These are phyloP conservation scores for Exocentrus adspersus DNA, from an alignment of 2,888 invertebrate genomes.

Conservation along the genomic window DNA sequence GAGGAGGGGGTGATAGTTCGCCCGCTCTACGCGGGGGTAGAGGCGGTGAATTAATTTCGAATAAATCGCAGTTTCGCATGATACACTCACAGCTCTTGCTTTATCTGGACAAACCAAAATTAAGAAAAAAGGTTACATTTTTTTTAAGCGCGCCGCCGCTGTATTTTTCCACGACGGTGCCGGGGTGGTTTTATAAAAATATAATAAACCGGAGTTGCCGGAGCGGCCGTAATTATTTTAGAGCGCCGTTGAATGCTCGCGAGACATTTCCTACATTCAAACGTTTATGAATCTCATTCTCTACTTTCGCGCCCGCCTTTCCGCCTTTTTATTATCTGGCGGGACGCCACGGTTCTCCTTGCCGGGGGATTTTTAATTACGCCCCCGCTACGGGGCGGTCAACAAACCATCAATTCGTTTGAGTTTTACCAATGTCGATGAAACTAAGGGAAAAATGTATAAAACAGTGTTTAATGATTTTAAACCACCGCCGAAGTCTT, in stretches of 20 bases:
- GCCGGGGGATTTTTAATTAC: slow-evolving; percentile 45
- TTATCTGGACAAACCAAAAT: too few relatives aligned
- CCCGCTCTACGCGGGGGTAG: background rate
- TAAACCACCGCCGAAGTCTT: too few relatives aligned
- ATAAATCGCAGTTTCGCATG: background rate
- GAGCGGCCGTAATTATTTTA: slow-evolving; percentile 53
- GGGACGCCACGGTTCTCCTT: slow-evolving; percentile 43
- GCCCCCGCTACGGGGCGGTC: background rate
- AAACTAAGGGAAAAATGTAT: too few relatives aligned
- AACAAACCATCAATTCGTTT: too few relatives aligned
- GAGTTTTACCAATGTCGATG: too few relatives aligned
- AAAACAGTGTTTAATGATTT: too few relatives aligned
- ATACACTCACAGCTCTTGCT: too few relatives aligned
- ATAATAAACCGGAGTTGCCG: slow-evolving; percentile 45
- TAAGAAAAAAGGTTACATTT: too few relatives aligned
- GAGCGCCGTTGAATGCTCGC: slow-evolving; percentile 46
- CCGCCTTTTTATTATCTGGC: slow-evolving; percentile 46
- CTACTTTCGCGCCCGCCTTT: slow-evolving; percentile 46
- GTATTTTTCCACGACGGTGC: too few relatives aligned
- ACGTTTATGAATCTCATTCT: slow-evolving; percentile 52
- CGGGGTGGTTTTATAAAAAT: too few relatives aligned
- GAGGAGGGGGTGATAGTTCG: background rate
- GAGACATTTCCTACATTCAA: slow-evolving; percentile 41
- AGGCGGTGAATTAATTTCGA: too few relatives aligned
- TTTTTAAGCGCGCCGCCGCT: too few relatives aligned